Conservation (phyloP, 2,113 vertebrate species). For the Gallinago paraguaiae region DNA sequence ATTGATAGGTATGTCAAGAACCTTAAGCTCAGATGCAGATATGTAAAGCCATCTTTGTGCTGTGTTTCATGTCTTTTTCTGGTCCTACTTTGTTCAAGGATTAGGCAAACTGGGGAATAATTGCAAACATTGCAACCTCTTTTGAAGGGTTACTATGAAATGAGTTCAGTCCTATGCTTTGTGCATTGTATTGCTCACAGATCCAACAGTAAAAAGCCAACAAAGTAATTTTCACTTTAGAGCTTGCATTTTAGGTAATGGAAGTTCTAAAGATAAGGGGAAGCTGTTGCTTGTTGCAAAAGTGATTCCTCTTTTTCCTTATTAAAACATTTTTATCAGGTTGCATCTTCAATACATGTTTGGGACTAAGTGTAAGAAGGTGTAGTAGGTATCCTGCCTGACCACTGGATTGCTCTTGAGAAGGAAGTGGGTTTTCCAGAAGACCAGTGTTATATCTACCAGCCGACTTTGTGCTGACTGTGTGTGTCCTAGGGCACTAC, state of each 20-base stretch:
- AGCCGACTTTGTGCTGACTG: background rate
- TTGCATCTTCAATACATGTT: rapidly evolving
- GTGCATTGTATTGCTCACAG: background rate
- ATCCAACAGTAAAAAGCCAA: background rate
- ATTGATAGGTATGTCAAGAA: background rate
- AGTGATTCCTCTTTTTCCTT: background rate
- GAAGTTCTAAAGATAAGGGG: background rate
- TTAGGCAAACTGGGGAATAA: background rate
- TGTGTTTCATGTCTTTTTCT: background rate
- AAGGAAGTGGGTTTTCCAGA: background rate
- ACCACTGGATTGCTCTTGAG: rapidly evolving
- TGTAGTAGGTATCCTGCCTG: background rate
- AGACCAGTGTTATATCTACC: background rate
- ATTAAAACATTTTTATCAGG: background rate
- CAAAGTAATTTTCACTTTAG: background rate
- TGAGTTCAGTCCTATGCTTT: background rate
- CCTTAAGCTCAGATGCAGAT: background rate
- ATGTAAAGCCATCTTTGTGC: background rate
- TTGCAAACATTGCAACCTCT: background rate
- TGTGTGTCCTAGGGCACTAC: background rate
- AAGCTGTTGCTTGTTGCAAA: background rate
- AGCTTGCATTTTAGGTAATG: background rate
- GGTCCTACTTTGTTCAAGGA: background rate
- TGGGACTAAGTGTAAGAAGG: background rate
- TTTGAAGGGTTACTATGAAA: background rate